Evolutionary conservation across 2,888 invertebrate genomes (phyloP).

Genomic region (Meta bourneti): DNA sequence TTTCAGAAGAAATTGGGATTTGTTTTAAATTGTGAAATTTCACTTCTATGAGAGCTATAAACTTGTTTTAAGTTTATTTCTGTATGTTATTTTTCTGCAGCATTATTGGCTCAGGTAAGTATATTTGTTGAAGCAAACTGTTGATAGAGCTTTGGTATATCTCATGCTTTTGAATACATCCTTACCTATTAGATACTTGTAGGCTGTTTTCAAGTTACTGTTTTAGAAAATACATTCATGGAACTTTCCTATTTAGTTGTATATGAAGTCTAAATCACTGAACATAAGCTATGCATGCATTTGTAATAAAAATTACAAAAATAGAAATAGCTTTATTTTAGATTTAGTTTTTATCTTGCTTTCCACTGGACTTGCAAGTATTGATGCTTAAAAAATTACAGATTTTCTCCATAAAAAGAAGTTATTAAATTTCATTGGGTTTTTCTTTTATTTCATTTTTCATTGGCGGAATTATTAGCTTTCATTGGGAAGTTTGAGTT

Average conservation of each 20-base stretch:
- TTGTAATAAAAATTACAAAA: too few relatives aligned
- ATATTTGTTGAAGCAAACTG: constrained; percentile 34
- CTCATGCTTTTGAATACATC: not conserved
- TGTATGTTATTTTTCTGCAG: constrained; percentile 54
- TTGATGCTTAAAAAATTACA: too few relatives aligned
- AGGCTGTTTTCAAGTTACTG: not conserved
- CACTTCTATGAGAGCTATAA: not conserved
- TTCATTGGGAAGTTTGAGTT: too few relatives aligned
- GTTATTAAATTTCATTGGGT: too few relatives aligned
- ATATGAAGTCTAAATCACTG: too few relatives aligned
- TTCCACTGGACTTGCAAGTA: too few relatives aligned
- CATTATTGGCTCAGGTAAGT: constrained; percentile 61
- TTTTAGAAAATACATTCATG: not conserved
- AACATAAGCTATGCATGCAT: too few relatives aligned
- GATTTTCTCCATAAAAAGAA: too few relatives aligned
- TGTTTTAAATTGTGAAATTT: not conserved
- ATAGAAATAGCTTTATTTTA: too few relatives aligned
- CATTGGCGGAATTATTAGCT: too few relatives aligned
- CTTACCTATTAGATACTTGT: not conserved
- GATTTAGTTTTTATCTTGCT: too few relatives aligned
- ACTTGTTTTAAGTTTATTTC: constrained; percentile 41
- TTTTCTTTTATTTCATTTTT: too few relatives aligned
- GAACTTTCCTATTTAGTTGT: not conserved
- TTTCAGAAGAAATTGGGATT: not conserved
- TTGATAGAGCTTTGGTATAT: constrained; percentile 22